Conservation (phyloP, 2,888 invertebrate species). For the Incurvaria masculella region DNA sequence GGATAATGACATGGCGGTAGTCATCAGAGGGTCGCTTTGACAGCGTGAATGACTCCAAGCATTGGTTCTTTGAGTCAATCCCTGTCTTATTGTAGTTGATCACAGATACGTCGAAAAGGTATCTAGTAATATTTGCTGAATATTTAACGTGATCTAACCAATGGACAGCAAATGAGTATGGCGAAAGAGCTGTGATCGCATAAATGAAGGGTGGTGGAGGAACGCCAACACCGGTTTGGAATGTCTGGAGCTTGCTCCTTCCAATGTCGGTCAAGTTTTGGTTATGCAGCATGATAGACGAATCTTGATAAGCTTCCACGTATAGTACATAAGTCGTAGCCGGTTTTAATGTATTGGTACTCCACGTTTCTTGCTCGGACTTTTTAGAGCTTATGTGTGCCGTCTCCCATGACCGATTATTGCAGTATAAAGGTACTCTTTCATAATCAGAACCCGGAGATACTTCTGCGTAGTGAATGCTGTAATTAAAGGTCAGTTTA, state of each 20-base stretch:
- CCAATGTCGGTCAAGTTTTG: background rate
- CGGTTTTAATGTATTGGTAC: constrained; percentile 53
- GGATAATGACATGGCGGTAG: background rate
- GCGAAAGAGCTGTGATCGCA: constrained; percentile 31
- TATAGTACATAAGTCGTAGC: constrained; percentile 71
- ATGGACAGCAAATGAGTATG: constrained; percentile 27
- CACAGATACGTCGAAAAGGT: constrained; percentile 35
- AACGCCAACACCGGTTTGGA: constrained; percentile 34
- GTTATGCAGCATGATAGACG: constrained; percentile 10
- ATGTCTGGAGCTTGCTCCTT: constrained; percentile 19
- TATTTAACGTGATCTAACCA: constrained; percentile 44
- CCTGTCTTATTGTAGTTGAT: constrained; percentile 28
- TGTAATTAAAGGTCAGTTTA: constrained; percentile 20
- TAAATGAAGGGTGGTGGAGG: constrained; percentile 42
- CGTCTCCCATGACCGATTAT: background rate
- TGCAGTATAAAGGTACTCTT: background rate
- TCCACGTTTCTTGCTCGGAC: constrained; percentile 11
- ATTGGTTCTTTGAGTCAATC: constrained; percentile 28
- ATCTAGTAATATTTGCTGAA: constrained; percentile 27
- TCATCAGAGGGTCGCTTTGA: background rate
- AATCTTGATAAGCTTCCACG: constrained; percentile 62
- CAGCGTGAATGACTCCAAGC: constrained; percentile 12
- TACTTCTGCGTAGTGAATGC: constrained; percentile 19
- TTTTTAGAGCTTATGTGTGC: constrained; percentile 20
- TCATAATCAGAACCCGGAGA: constrained; percentile 53